Conservation (phyloP, 2,888 invertebrate species). For the Horisme vitalbata region DNA sequence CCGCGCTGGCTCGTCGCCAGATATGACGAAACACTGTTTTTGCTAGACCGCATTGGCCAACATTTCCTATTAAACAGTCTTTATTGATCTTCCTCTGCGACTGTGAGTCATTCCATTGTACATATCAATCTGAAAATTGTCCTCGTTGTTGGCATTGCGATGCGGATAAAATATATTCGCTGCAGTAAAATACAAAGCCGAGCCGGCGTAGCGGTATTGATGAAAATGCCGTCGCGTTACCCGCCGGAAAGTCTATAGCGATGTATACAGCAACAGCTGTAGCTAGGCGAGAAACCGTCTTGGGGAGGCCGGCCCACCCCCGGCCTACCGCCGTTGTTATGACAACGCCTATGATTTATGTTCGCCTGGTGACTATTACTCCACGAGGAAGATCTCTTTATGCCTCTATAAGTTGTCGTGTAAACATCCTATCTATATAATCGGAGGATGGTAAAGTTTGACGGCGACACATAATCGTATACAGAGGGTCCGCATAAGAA, state of each 20-base stretch:
- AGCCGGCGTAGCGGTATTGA: constrained; percentile 46
- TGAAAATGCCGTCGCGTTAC: constrained; percentile 51
- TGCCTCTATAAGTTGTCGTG: constrained; percentile 22
- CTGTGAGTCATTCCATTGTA: constrained; percentile 17
- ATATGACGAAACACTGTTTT: constrained; percentile 54
- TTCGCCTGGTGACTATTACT: constrained; percentile 54
- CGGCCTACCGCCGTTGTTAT: constrained; percentile 58
- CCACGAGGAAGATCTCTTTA: constrained; percentile 27
- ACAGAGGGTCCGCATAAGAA: too few relatives aligned
- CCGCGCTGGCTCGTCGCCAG: constrained; percentile 54
- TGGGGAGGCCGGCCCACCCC: constrained; percentile 52
- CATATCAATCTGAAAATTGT: constrained; percentile 2
- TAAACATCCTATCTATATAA: constrained; percentile 18
- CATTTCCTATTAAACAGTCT: constrained; percentile 35
- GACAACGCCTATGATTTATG: constrained; percentile 68
- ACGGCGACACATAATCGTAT: neutral
- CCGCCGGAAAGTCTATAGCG: constrained; percentile 55
- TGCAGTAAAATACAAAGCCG: constrained; percentile 25
- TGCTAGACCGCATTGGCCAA: constrained; percentile 42
- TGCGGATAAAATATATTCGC: constrained; percentile 4
- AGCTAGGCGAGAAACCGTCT: constrained; percentile 60
- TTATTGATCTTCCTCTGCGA: constrained; percentile 23
- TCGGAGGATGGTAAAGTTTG: constrained; percentile 7
- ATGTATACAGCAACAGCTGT: constrained; percentile 63
- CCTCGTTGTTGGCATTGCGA: constrained; percentile 1